Percentiles rank a stretch among this genome's conserved stretches.
These are phyloP conservation scores for Nasalis larvatus DNA, from an alignment of 2,113 vertebrate genomes.

Conservation along the genomic window DNA sequence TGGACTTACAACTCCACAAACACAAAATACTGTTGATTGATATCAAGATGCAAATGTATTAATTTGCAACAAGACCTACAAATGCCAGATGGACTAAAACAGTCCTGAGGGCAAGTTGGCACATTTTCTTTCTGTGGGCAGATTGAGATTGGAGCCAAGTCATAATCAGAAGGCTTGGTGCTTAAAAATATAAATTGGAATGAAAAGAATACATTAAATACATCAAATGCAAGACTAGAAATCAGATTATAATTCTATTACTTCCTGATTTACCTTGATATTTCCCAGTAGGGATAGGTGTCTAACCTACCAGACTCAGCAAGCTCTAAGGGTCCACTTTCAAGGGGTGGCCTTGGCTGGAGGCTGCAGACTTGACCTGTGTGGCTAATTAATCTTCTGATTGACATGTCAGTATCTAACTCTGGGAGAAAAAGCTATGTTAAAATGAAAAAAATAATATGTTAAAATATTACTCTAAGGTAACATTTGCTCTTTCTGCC, in stretches of 20 bases:
- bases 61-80: not conserved
- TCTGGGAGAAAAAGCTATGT: not conserved
- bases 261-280: not conserved
- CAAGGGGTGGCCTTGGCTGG: not conserved
- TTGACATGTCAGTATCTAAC: not conserved
- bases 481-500: not conserved
- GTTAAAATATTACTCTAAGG: not conserved
- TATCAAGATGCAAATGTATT: not conserved
- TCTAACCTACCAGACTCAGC: not conserved
- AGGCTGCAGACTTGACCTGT: not conserved
- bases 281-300: not conserved
- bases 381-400: not conserved
- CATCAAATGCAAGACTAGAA: not conserved
- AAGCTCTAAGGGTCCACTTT: not conserved
- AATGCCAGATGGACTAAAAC: not conserved
- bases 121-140: not conserved
- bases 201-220: not conserved
- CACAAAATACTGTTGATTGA: not conserved
- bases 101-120: not conserved
- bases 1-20: not conserved
- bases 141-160: not conserved
- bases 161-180: not conserved
- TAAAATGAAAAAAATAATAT: no score
- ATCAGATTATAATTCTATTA: not conserved
- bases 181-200: not conserved